Base-by-base conservation (phyloP, 2,888 invertebrate genomes). In the Parthenolecanium corni region DNA sequence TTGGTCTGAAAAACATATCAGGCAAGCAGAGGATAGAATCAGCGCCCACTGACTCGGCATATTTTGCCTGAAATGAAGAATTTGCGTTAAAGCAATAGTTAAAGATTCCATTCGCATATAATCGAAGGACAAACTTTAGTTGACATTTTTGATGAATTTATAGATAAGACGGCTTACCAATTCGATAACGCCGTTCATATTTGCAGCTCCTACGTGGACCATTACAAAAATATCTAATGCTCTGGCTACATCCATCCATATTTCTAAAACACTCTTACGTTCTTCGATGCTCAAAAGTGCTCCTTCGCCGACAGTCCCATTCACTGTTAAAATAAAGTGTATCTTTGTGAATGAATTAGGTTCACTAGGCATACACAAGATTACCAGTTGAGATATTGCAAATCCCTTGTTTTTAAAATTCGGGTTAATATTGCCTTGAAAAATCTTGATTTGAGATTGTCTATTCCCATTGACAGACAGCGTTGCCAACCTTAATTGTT, bases 271-370 rank as follows among this genome's bases (percentile, higher is more conserved):
- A 3, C 70, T 68, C 73, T 86, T 86, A 52, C 89, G 77, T 72
- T 90, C 89, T 0, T 72, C 71, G 0, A 83, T 73, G 46, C 78
- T 82, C 72, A 88, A 73, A 0, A 80, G 81, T 68, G 81, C 79
- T 0, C 85, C 86, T 74, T 90, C 89, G 0, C 89, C 89, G 24
- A 81, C 82, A 0, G 88, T 86, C 12, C 89, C 89, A 73, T 86
- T 86, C 5, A 89, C 88, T 88, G 69, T 1, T 71, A 68, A 66
- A 67, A n/a, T n/a, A n/a, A n/a, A n/a, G n/a, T n/a, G n/a, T n/a
- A n/a, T n/a, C n/a, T n/a, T n/a, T n/a, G n/a, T 54, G 47, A 6
- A n/a, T 57, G 6, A 31, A n/a, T n/a, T n/a, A n/a, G n/a, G n/a
- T n/a, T n/a, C n/a, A n/a, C n/a, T n/a, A n/a, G n/a, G n/a, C n/a